Evolutionary conservation across 2,113 vertebrate genomes (phyloP).

Genomic region (Eulemur rufifrons): DNA sequence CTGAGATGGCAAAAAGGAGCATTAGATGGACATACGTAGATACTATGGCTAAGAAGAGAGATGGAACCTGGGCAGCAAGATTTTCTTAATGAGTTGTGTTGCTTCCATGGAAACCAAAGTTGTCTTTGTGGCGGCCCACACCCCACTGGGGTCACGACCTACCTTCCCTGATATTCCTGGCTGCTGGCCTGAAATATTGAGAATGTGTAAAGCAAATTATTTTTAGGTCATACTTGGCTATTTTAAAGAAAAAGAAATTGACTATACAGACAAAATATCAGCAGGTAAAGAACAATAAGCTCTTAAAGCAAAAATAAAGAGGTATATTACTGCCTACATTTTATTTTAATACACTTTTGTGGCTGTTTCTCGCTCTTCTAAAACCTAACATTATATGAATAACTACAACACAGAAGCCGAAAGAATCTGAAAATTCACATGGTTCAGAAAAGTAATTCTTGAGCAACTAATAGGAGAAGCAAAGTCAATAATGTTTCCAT

Average conservation of each 20-base stretch:
- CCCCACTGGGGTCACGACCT: not conserved
- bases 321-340: not conserved
- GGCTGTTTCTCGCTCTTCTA: not conserved
- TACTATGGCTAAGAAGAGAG: not conserved
- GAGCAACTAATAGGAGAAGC: conserved; percentile 4
- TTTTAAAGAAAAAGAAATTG: conserved; percentile 52
- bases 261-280: not conserved
- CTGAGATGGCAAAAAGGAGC: not conserved
- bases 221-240: not conserved
- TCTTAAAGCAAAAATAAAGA: not conserved
- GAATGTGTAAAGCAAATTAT: not conserved
- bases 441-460: conserved; percentile 35
- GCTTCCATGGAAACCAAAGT: not conserved
- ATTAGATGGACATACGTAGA: not conserved
- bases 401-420: not conserved
- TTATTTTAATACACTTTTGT: conserved; percentile 9
- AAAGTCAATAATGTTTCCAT: conserved; percentile 65
- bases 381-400: not conserved
- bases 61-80: not conserved
- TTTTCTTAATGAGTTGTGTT: not conserved
- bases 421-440: not conserved
- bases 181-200: not conserved
- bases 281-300: not conserved
- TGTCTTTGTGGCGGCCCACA: not conserved
- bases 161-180: not conserved